Base-by-base conservation (phyloP, 2,888 invertebrate species). In the Adelognathus sp. region DNA sequence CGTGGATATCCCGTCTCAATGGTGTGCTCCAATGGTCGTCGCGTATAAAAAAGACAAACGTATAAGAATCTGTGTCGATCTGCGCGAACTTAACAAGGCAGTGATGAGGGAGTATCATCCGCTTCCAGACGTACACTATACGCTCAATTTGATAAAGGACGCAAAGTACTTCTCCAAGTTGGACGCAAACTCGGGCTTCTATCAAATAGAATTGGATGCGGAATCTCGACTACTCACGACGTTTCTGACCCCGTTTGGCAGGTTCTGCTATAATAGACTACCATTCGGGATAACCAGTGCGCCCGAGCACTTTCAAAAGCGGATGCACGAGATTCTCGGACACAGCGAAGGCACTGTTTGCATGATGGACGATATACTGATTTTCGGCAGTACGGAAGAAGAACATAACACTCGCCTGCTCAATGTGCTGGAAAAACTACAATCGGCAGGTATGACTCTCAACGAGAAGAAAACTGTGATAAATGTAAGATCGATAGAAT, bases 251-350 rank as follows among this genome's bases (percentile, higher is more conserved):
- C 83, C 83, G 6, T 78, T 81, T 29, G 91, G 90, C 0, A 56
- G 91, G 9, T 90, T 76, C 72, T 72, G 89, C 14, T 92, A 90
- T 75, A 92, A 91, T 80, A 60, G 91, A n/a, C 31, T 91, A 6
- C 89, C 89, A 87, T 91, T 91, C 75, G 90, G 90, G 0, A 88
- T 92, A 9, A 85, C 82, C 1, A 90, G 90, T 58, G 92, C 92
- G 2, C 90, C 91, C 0, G 92, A 92, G 82, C 81, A 90, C 0
- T 92, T 91, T 73, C 90, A 92, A 81, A 90, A 92, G 21, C 75
- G 63, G 11, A 9, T 82, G n/a, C 21, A 36, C 71, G 79, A 82
- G 76, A 85, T 91, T 9, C 60, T 92, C 1, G 33, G 78, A 39
- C 83, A 81, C 4, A 88, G 89, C 14, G 83, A 88, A 46, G 89